Conservation (phyloP, 2,113 vertebrate species). For the Dasyprocta punctata region DNA sequence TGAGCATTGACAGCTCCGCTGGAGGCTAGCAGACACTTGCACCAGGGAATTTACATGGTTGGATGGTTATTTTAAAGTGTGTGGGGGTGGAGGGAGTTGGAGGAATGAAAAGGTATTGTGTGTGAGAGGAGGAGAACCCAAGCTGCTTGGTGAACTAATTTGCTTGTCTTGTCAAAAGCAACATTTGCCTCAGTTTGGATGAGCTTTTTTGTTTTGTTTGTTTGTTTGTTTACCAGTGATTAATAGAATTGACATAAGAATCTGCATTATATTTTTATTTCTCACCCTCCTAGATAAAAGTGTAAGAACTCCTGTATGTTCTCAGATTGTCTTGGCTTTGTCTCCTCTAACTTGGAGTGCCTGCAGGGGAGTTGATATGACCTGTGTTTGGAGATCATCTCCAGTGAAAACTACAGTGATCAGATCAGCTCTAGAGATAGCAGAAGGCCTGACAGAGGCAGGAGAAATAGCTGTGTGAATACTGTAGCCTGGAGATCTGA, state of each 20-base stretch:
- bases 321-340: neutral
- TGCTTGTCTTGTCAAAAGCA: slow-evolving; percentile 26
- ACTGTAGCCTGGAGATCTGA: neutral
- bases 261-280: neutral
- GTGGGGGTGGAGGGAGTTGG: neutral
- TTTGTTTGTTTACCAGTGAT: neutral
- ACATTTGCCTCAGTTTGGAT: neutral
- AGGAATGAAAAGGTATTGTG: neutral
- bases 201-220: neutral
- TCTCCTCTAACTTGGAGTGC: neutral
- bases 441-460: neutral
- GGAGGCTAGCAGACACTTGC: slow-evolving; percentile 57
- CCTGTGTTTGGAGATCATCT: neutral
- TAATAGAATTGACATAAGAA: neutral
- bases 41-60: slow-evolving; percentile 15
- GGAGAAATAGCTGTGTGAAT: neutral
- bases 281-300: neutral
- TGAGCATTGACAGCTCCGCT: slow-evolving; percentile 49
- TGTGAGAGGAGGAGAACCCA: neutral
- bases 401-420: neutral
- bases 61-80: slow-evolving; percentile 58
- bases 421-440: neutral
- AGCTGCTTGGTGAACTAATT: neutral
- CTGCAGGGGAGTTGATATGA: neutral
- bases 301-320: neutral